Percentiles rank a stretch among this genome's conserved stretches.
phyloP scores from a whole-genome alignment of 2,888 invertebrate genomes.

The Seira musarum region DNA sequence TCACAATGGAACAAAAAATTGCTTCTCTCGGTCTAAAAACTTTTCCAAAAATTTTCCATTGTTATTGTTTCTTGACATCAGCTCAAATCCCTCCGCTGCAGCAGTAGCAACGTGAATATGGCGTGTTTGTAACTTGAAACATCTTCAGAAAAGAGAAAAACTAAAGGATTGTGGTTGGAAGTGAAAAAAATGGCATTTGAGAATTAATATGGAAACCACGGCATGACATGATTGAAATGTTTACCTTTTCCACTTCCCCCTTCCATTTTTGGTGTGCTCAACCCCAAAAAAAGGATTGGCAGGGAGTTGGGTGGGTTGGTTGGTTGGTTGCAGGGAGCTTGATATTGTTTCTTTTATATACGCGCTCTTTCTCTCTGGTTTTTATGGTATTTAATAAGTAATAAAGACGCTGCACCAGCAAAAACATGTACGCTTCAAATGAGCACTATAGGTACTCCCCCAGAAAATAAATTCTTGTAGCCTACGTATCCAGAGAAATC shows the following conservation, averaged over 20 bases:
- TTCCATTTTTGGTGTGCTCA: neutral
- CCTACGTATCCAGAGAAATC: neutral
- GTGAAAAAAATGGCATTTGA: neutral
- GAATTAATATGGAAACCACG: neutral
- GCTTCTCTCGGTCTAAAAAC: no score
- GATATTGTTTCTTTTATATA: neutral
- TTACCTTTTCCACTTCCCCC: neutral
- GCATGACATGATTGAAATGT: neutral
- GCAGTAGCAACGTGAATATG: no score
- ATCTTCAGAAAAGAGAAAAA: no score
- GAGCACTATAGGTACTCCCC: neutral
- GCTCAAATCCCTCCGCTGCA: no score
- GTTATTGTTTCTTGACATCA: no score
- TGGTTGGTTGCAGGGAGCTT: neutral
- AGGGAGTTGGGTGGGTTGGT: neutral
- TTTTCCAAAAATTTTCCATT: no score
- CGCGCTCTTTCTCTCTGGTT: neutral
- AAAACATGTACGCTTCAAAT: neutral
- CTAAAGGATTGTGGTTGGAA: no score
- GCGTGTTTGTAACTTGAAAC: no score
- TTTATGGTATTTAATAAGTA: neutral
- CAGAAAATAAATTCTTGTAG: neutral
- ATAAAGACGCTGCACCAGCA: neutral
- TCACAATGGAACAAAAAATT: no score
- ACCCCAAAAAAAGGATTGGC: neutral